A percentile compares a stretch with the other conserved stretches of the same genome.
These are phyloP conservation scores for Pachypanchax playfairii DNA, from an alignment of 2,113 vertebrate genomes.

Conservation along the genomic window DNA sequence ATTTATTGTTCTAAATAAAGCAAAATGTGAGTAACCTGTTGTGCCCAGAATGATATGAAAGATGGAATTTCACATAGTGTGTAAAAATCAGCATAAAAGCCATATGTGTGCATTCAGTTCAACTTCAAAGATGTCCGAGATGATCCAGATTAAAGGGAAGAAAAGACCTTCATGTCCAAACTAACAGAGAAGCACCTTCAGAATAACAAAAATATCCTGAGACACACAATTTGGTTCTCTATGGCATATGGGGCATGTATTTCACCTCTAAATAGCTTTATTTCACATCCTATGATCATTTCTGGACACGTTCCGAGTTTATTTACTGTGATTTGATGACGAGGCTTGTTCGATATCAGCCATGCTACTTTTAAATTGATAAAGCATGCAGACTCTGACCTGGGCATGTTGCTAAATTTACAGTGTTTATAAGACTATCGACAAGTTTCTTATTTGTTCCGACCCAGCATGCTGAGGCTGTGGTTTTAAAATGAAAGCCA, in stretches of 20 bases:
- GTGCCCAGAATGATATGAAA: conserved; percentile 62
- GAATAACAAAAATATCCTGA: conserved; percentile 52
- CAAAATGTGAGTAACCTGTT: conserved; percentile 65
- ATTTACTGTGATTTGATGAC: conserved; percentile 51
- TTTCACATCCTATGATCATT: conserved; percentile 20
- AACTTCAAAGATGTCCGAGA: conserved; percentile 53
- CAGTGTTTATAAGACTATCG: conserved; percentile 46
- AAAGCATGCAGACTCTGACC: conserved; percentile 60
- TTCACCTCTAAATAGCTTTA: conserved; percentile 15
- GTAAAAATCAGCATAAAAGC: conserved; percentile 35
- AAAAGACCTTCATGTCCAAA: conserved; percentile 59
- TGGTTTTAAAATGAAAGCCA: conserved; percentile 47
- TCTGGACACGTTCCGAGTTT: conserved; percentile 43
- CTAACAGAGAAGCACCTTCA: conserved; percentile 66
- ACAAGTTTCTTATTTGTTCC: conserved; percentile 42
- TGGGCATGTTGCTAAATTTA: conserved; percentile 54
- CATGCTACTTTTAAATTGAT: conserved; percentile 70
- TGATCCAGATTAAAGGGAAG: conserved; percentile 76
- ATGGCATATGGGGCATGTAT: conserved; percentile 12
- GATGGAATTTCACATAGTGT: conserved; percentile 51
- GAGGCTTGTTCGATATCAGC: conserved; percentile 55
- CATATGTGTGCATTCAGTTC: conserved; percentile 49
- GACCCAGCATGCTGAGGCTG: conserved; percentile 36
- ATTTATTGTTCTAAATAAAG: conserved; percentile 78
- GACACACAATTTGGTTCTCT: conserved; percentile 41